Percentiles rank a stretch among this genome's conserved stretches.
Conservation (phyloP, 2,113 vertebrate genomes). For the Galbula dea region DNA sequence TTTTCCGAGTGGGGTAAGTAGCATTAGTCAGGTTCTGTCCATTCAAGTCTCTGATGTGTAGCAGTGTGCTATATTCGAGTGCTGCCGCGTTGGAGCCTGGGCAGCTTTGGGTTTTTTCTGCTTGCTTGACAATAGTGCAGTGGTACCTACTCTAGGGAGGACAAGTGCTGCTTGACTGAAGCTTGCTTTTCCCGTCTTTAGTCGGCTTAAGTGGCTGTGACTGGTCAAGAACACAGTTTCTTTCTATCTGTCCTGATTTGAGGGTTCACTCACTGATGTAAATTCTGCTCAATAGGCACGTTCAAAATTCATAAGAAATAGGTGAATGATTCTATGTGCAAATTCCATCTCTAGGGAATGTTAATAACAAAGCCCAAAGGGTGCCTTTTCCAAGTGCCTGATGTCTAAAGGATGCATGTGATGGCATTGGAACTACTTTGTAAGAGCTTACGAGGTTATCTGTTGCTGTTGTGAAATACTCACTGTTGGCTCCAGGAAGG, state of each 20-base stretch:
- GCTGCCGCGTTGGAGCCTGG: rapidly evolving
- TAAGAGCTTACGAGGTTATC: not conserved
- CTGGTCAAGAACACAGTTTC: not conserved
- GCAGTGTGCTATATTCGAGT: rapidly evolving
- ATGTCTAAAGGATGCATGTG: rapidly evolving
- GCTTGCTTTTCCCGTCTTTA: rapidly evolving
- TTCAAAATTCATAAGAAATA: not conserved
- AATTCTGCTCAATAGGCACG: rapidly evolving
- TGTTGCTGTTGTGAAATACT: not conserved
- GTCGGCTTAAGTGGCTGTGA: not conserved
- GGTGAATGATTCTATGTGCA: rapidly evolving
- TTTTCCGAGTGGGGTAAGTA: slow-evolving; percentile 93
- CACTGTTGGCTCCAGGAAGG: not conserved
- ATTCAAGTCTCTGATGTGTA: rapidly evolving
- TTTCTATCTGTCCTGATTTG: rapidly evolving
- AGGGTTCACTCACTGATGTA: not conserved
- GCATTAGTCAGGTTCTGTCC: rapidly evolving
- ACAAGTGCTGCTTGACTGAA: rapidly evolving
- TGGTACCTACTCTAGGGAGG: rapidly evolving
- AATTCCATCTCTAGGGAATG: not conserved
- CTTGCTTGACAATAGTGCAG: rapidly evolving
- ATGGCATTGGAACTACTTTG: not conserved
- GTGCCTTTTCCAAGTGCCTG: not conserved
- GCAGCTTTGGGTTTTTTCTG: not conserved
- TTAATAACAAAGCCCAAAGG: not conserved